phyloP scores from a whole-genome alignment of 2,113 vertebrate species.

The Pedetes capensis region DNA sequence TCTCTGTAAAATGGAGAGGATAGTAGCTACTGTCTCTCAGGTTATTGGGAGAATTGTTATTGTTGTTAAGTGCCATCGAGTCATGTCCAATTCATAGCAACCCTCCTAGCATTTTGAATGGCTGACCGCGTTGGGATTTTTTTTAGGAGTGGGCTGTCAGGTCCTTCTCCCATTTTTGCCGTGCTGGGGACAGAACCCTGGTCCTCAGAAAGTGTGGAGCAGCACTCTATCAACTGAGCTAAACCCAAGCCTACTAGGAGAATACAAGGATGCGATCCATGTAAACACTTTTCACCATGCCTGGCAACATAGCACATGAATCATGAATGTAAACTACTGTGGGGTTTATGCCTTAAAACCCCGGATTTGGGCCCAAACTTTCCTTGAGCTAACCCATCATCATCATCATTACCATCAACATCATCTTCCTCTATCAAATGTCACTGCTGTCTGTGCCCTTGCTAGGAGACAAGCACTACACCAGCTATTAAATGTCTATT shows the following conservation, averaged over 20 bases:
- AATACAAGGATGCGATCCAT: neutral
- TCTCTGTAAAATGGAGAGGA: neutral
- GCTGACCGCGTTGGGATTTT: too few relatives aligned
- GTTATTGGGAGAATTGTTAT: neutral
- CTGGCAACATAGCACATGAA: neutral
- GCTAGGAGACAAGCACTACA: neutral
- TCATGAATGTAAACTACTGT: neutral
- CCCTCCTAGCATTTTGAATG: too few relatives aligned
- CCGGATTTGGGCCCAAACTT: neutral
- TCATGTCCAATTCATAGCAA: too few relatives aligned
- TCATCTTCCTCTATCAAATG: neutral
- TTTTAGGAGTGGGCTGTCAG: too few relatives aligned
- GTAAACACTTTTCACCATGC: neutral
- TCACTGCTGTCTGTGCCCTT: neutral
- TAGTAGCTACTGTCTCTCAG: neutral
- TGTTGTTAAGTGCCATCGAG: too few relatives aligned
- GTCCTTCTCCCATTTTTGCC: too few relatives aligned
- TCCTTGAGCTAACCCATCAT: neutral
- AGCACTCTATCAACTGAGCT: too few relatives aligned
- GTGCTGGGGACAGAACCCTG: too few relatives aligned
- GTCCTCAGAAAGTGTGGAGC: too few relatives aligned
- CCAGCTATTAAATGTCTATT: neutral
- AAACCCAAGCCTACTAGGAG: too few relatives aligned
- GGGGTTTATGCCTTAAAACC: neutral
- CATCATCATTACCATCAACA: neutral